phyloP scores from a whole-genome alignment of 2,797 vertebrate genomes.

The Girardinus metallicus region DNA sequence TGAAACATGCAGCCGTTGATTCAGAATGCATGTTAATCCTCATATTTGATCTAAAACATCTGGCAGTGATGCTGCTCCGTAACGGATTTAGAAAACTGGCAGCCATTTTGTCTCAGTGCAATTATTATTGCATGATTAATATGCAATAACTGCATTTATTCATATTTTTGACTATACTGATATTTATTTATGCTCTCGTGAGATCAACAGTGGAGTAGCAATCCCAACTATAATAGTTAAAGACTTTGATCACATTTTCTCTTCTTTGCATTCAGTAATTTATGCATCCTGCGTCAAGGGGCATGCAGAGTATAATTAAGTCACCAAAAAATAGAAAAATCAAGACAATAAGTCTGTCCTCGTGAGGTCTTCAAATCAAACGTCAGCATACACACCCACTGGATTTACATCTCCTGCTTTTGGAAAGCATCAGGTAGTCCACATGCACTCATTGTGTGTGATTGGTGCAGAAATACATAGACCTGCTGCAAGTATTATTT shows the following conservation, averaged over 20 bases:
- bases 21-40: too few relatives aligned
- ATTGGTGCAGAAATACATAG: conserved; percentile 21
- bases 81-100: not conserved
- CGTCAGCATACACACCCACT: not conserved
- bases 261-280: not conserved
- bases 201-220: not conserved
- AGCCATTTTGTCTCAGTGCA: not conserved
- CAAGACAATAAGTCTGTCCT: not conserved
- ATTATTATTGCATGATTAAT: not conserved
- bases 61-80: not conserved
- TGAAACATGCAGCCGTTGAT: not conserved
- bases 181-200: not conserved
- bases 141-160: not conserved
- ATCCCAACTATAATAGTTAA: not conserved
- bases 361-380: not conserved
- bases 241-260: not conserved
- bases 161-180: not conserved
- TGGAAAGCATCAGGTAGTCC: conserved; percentile 17
- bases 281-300: not conserved
- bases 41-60: too few relatives aligned
- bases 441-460: not conserved
- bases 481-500: conserved; percentile 20
- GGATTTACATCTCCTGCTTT: conserved; percentile 4
- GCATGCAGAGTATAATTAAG: too few relatives aligned
- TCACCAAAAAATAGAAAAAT: not conserved